Evolutionary conservation across 2,888 invertebrate species (phyloP), one percentile per base, ranked within the genome.

Genomic region (Chironomus riparius): DNA sequence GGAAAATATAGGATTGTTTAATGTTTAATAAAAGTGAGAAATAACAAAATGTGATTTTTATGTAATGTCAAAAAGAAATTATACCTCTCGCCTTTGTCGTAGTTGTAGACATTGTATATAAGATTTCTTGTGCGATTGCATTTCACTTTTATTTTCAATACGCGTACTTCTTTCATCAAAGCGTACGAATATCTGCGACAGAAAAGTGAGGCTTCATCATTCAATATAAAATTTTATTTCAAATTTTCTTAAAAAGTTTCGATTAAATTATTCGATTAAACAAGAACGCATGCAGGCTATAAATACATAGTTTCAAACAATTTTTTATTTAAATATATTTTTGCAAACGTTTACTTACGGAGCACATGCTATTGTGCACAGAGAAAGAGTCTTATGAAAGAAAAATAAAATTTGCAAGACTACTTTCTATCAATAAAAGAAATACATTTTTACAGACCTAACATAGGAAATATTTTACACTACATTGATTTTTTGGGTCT

Each of bases 111-210:
- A 38, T 56, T 15, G 56, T 18, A 56, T 18, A 15, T 56, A 18
- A 56, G 56, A 18, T 50, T 50, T 10, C 38, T 10, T 56, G 15
- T 5, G 56, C 65, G 65, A 65, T 65, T 65, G 24, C 65, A 21
- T 73, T 73, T 73, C 72, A 73, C 72, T 73, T 73, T 73, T 71
- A 71, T 71, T 73, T 71, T 73, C 62, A 72, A 72, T 47, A 38
- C 56, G 56, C 56, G n/a, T 56, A 5, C 15, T 56, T 56, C 15
- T 56, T 56, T 15, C 15, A 18, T 56, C 15, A 7, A 2, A 6
- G 7, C 18, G n/a, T 7, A 56, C 56, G 18, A 18, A 56, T n/a
- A 56, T 15, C 6, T 56, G 56, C 18, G 15, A 7, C 56, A 15
- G 18, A 56, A 50, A 50, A 56, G 38, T 38, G 38, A 38, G 10